Evolutionary conservation across 1,140 invertebrate species (phyloP).

Genomic region (Calosoma granatense): DNA sequence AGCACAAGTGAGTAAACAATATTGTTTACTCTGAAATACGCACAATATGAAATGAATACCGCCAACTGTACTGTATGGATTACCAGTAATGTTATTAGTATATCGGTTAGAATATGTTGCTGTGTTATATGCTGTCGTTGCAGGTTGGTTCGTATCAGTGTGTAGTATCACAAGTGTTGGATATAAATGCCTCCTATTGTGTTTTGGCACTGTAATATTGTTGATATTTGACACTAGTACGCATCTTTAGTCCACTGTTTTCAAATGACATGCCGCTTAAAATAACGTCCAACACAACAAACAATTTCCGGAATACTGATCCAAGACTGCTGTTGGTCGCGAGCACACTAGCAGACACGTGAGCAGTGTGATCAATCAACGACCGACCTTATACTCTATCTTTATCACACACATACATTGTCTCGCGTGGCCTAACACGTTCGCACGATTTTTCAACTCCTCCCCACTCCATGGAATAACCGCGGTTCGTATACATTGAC

Average conservation of each 20-base stretch:
- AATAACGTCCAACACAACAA: constrained; percentile 3
- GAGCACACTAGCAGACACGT: constrained; percentile 9
- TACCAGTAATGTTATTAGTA: too few species aligned
- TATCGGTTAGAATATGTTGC: too few species aligned
- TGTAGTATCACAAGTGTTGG: too few species aligned
- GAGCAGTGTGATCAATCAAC: not conserved
- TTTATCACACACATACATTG: not conserved
- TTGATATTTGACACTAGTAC: too few species aligned
- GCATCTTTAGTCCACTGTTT: not conserved
- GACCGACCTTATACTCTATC: not conserved
- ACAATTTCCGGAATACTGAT: not conserved
- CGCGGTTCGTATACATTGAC: not conserved
- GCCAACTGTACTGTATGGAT: too few species aligned
- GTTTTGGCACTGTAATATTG: too few species aligned
- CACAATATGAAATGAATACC: too few species aligned
- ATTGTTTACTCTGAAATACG: too few species aligned
- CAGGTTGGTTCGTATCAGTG: too few species aligned
- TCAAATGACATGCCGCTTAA: not conserved
- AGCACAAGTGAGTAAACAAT: too few species aligned
- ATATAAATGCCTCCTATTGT: too few species aligned
- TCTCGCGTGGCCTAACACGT: not conserved
- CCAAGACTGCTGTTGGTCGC: not conserved
- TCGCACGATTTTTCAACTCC: not conserved
- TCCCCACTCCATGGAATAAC: not conserved
- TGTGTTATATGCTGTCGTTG: too few species aligned